phyloP scores from a whole-genome alignment of 2,113 vertebrate species.

The Perca flavescens region DNA sequence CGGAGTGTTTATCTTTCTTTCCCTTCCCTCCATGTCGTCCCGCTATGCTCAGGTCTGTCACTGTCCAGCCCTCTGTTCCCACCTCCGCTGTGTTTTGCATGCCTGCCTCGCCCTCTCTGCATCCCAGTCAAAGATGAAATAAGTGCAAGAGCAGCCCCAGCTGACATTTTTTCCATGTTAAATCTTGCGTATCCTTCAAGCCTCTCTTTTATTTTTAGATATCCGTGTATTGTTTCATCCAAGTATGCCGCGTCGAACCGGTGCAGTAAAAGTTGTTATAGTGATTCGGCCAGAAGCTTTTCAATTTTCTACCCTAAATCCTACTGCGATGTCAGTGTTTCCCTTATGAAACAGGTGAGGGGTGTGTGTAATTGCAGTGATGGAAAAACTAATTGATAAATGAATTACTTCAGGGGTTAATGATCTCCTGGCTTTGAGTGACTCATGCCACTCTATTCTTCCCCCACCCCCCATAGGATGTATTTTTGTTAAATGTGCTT shows the following conservation, averaged over 20 bases:
- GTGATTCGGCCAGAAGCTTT: slow-evolving; percentile 18
- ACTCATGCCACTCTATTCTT: slow-evolving; percentile 29
- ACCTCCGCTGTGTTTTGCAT: slow-evolving; percentile 29
- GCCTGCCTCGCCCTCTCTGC: slow-evolving; percentile 36
- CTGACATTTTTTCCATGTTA: slow-evolving; percentile 52
- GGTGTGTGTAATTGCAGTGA: slow-evolving; percentile 19
- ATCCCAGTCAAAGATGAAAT: slow-evolving; percentile 42
- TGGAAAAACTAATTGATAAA: slow-evolving; percentile 57
- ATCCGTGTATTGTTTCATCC: slow-evolving; percentile 62
- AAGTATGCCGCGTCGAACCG: slow-evolving; percentile 12
- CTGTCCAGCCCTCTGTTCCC: slow-evolving; percentile 32
- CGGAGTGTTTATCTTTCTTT: slow-evolving; percentile 82
- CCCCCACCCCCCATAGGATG: not conserved
- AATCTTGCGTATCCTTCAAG: slow-evolving; percentile 52
- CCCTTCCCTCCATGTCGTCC: slow-evolving; percentile 41
- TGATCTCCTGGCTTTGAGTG: slow-evolving; percentile 26
- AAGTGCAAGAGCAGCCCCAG: slow-evolving; percentile 32
- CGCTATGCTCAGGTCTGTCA: slow-evolving; percentile 69
- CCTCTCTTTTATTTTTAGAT: slow-evolving; percentile 54
- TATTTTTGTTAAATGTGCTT: not conserved
- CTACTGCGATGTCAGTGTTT: slow-evolving; percentile 37
- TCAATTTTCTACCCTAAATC: slow-evolving; percentile 2
- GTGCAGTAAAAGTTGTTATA: slow-evolving; percentile 21
- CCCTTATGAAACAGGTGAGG: slow-evolving; percentile 8
- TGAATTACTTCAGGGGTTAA: slow-evolving; percentile 39